Evolutionary conservation across 2,888 invertebrate species (phyloP), one percentile per base, ranked within the genome.

Genomic region (Mechanitis messenoides): DNA sequence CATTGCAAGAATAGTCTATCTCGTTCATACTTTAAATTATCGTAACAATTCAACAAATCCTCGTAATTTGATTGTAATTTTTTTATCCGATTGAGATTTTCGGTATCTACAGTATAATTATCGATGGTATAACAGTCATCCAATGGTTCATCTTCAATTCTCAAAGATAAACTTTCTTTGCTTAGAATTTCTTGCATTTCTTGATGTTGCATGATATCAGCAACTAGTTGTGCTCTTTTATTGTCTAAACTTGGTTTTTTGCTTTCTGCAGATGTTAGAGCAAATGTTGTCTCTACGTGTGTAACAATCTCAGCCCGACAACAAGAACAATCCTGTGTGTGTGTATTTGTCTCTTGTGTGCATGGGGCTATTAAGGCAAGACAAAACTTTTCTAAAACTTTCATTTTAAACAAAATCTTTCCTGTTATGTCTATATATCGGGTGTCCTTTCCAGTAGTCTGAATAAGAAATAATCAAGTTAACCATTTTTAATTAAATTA

Each of bases 161-260:
- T 69, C 11, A 57, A 58, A n/a, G 67, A 61, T 50, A 67, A 60
- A 59, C 70, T 77, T 42, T 86, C 81, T 73, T 80, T 83, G 61
- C 72, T 76, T 0, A 89, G 71, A 58, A 87, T 81, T 72, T 87
- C 84, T 74, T 83, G 87, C 80, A 90, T 86, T 75, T 90, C 89
- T 4, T 84, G 78, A 60, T 83, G 81, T 61, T 84, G 77, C 78
- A 89, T 89, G 57, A 90, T 88, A 59, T 90, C 87, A 33, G 90
- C 89, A 5, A 87, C 83, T 45, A 90, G 80, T 50, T 85, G 80
- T 3, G 87, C 81, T 72, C 90, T 77, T 71, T 86, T 84, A 53
- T 67, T 79, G 62, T 88, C 87, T 54, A 77, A 59, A 53, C 65
- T 65, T 20, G 76, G 71, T 62, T 66, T 72, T 47, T 71, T 73